phyloP scores from a whole-genome alignment of 2,888 invertebrate genomes.

The Carcina quercana region DNA sequence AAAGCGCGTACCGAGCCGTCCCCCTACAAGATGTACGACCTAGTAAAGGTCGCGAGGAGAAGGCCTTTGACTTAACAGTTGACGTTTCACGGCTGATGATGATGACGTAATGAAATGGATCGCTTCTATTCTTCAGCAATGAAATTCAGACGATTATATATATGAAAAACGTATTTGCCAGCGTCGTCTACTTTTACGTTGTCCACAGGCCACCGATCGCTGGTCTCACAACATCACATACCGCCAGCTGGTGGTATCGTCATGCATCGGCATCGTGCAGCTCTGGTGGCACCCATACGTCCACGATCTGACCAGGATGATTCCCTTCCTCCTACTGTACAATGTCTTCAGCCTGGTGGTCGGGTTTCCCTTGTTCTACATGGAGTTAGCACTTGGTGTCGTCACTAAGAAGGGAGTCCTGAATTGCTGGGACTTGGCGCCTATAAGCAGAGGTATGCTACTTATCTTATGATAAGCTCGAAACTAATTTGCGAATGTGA shows the following conservation, averaged over 20 bases:
- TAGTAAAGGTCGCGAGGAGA: too few relatives aligned
- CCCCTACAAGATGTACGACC: too few relatives aligned
- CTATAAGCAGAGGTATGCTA: constrained; percentile 49
- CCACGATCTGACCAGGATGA: constrained; percentile 38
- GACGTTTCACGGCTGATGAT: too few relatives aligned
- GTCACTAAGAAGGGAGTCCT: constrained; percentile 56
- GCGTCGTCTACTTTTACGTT: too few relatives aligned
- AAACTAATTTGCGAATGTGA: too few relatives aligned
- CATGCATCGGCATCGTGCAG: constrained; percentile 55
- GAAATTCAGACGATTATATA: too few relatives aligned
- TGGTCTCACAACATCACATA: constrained; percentile 64
- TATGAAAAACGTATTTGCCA: too few relatives aligned
- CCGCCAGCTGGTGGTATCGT: constrained; percentile 52
- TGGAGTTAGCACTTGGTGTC: constrained; percentile 56
- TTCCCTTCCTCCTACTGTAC: constrained; percentile 58
- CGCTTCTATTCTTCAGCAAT: too few relatives aligned
- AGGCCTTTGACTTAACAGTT: too few relatives aligned
- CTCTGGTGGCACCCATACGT: constrained; percentile 64
- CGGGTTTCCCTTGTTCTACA: constrained; percentile 56
- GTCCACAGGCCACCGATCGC: constrained; percentile 41
- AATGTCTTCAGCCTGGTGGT: constrained; percentile 53
- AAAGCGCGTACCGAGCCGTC: too few relatives aligned
- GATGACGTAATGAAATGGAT: too few relatives aligned
- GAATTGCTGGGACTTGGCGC: constrained; percentile 59
- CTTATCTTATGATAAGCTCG: too few relatives aligned